Evolutionary conservation across 2,888 invertebrate genomes (phyloP), one percentile per base, ranked within the genome.

Genomic region (Psylliodes chrysocephalus): DNA sequence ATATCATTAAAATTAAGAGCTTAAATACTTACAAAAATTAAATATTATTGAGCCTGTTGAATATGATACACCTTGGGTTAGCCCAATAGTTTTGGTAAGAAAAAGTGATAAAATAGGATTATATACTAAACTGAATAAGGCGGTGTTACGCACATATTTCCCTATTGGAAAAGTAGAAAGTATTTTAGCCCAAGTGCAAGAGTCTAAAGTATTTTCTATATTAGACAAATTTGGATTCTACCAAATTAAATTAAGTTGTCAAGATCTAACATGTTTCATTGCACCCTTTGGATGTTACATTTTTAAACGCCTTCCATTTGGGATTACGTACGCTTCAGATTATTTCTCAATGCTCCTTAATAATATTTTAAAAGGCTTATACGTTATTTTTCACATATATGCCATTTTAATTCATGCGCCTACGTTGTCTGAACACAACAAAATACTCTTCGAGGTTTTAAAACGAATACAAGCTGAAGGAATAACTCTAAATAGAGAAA

Each of bases 91-190:
- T 12, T 44, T 64, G 33, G 68, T 69, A 3, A 47, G 35, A 7
- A 69, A 69, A 52, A 42, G 49, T 38, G 17, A 57, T 14, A 30
- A 42, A 12, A 28, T 67, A 2, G 6, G 70, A 44, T 5, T 70
- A 46, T 68, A 64, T 47, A 68, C 69, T 3, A 22, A 67, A 44
- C 17, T 73, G 19, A 71, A 70, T 54, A 63, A 65, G 44, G 57
- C 52, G 40, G 69, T 73, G 12, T 44, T 63, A 25, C 57, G 74
- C 7, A 25, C 69, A 5, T 63, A 72, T 25, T 70, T 63, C 55
- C 75, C 74, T 0, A 65, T 77, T 5, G 69, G 70, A 15, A 74
- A 77, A 22, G 68, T 77, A 15, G 73, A 75, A 35, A n/a, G n/a
- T n/a, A n/a, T n/a, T n/a, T n/a, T n/a, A n/a, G n/a, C n/a, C n/a